Percentiles rank a stretch among this genome's conserved stretches.
These are phyloP conservation scores for Andrena trimmerana DNA, from an alignment of 2,888 invertebrate genomes.

Conservation along the genomic window DNA sequence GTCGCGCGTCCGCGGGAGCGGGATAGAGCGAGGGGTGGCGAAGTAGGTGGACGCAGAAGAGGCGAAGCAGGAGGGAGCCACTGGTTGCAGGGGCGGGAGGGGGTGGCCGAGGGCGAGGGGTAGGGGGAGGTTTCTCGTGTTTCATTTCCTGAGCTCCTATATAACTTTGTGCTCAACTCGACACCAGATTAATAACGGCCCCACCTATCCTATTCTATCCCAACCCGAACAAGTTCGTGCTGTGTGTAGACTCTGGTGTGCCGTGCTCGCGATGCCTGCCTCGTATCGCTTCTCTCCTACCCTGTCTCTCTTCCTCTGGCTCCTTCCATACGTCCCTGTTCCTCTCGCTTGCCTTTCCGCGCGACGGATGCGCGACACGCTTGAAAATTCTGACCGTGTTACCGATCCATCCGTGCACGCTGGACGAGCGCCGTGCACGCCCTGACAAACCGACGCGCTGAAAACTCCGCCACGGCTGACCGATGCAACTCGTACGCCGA, in stretches of 20 bases:
- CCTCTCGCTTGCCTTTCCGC: slow-evolving; percentile 17
- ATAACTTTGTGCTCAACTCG: slow-evolving; percentile 85
- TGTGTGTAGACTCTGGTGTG: slow-evolving; percentile 72
- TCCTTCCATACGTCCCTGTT: slow-evolving; percentile 11
- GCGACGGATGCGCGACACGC: slow-evolving; percentile 71
- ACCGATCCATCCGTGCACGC: slow-evolving; percentile 68
- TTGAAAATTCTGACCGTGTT: slow-evolving; percentile 75
- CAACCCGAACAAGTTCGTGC: slow-evolving; percentile 80
- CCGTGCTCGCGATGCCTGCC: slow-evolving; percentile 64
- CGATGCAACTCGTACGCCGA: slow-evolving; percentile 73
- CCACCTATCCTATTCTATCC: slow-evolving; percentile 83
- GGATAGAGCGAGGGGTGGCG: slow-evolving; percentile 52
- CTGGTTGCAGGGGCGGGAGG: slow-evolving; percentile 40
- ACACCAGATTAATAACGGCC: slow-evolving; percentile 85
- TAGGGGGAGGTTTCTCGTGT: slow-evolving; percentile 83
- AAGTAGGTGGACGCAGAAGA: slow-evolving; percentile 51
- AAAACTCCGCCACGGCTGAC: slow-evolving; percentile 72
- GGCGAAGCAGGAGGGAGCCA: slow-evolving; percentile 33
- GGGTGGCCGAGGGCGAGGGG: slow-evolving; percentile 64
- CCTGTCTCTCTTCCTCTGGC: slow-evolving; percentile 26
- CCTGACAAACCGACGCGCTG: slow-evolving; percentile 73
- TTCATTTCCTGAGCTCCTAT: slow-evolving; percentile 85
- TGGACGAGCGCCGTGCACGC: slow-evolving; percentile 52
- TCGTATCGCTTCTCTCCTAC: slow-evolving; percentile 66
- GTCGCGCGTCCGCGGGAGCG: slow-evolving; percentile 36